Percentiles rank a stretch among this genome's conserved stretches.
These are phyloP conservation scores for Protula sp. DNA, from an alignment of 2,888 invertebrate species.

Conservation along the genomic window DNA sequence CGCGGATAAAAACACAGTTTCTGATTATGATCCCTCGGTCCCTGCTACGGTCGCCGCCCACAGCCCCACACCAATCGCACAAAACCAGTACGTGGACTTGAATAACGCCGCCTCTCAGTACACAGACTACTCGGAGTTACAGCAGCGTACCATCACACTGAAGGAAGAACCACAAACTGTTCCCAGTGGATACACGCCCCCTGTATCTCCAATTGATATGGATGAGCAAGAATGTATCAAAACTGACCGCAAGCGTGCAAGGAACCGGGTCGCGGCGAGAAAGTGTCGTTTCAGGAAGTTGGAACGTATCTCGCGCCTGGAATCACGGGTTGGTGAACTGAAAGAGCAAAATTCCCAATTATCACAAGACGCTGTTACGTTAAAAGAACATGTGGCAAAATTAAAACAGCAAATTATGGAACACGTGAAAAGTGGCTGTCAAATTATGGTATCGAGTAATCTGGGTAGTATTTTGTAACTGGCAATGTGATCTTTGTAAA, in stretches of 20 bases:
- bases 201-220: constrained; percentile 78
- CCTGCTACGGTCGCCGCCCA: not conserved
- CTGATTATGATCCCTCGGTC: constrained; percentile 19
- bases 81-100: not conserved
- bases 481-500: too few relatives aligned
- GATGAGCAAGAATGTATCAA: constrained; percentile 92
- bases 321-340: constrained; percentile 84
- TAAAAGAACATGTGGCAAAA: constrained; percentile 83
- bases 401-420: constrained; percentile 91
- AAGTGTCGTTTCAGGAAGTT: constrained; percentile 94
- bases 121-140: not conserved
- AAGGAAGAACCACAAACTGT: constrained; percentile 86
- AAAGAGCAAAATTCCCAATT: constrained; percentile 87
- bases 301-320: constrained; percentile 89
- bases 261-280: constrained; percentile 94
- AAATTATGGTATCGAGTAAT: constrained; percentile 59
- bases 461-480: too few relatives aligned
- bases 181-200: constrained; percentile 58
- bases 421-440: constrained; percentile 87
- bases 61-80: constrained; percentile 8
- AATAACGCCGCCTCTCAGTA: not conserved
- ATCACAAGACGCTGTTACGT: constrained; percentile 73
- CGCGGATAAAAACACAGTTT: constrained; percentile 3
- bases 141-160: constrained; percentile 21
- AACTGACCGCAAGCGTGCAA: constrained; percentile 86